A percentile compares a stretch with the other conserved stretches of the same genome.
phyloP scores from a whole-genome alignment of 2,888 invertebrate genomes.

The Adineta ricciae region DNA sequence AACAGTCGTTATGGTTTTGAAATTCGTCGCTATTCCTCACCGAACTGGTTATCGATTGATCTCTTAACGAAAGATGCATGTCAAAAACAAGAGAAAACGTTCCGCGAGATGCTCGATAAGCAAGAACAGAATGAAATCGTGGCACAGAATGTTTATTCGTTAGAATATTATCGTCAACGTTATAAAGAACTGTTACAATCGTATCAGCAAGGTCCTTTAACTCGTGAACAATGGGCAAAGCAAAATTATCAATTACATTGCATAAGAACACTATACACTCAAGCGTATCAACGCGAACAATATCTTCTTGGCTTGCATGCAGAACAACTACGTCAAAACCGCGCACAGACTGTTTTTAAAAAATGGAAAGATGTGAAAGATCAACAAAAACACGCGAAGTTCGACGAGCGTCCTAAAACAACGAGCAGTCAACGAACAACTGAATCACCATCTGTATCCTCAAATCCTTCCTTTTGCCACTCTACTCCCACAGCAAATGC shows the following conservation, averaged over 20 bases:
- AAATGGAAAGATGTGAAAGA: neutral
- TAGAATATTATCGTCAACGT: neutral
- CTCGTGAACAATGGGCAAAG: neutral
- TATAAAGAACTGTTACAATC: neutral
- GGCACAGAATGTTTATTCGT: neutral
- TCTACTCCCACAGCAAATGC: neutral
- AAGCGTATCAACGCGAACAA: neutral
- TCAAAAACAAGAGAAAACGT: neutral
- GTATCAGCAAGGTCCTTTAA: neutral
- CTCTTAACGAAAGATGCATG: neutral
- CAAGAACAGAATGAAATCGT: neutral
- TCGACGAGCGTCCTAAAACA: neutral
- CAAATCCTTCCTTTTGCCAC: neutral
- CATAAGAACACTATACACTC: neutral
- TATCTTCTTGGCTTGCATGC: neutral
- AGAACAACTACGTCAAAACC: neutral
- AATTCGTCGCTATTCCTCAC: neutral
- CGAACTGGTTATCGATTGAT: neutral
- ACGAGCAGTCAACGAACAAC: neutral
- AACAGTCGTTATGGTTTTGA: neutral
- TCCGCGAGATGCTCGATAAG: neutral
- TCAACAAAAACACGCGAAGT: neutral
- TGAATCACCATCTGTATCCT: neutral
- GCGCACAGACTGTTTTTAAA: neutral
- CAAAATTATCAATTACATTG: constrained; percentile 7